phyloP scores from a whole-genome alignment of 2,888 invertebrate species.

The Polyommatus iphigenia region DNA sequence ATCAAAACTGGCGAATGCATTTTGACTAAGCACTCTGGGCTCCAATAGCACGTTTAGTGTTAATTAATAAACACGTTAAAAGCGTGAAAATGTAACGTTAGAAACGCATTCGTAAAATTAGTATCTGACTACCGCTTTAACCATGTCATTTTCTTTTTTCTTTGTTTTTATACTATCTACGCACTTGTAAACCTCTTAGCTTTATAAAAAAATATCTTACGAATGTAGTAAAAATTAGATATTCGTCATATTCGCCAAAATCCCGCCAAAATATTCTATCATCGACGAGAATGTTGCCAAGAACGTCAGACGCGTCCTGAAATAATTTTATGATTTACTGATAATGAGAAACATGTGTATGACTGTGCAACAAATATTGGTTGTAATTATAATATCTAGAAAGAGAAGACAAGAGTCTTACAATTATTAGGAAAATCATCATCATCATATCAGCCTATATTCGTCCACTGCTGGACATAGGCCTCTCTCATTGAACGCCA shows the following conservation, averaged over 20 bases:
- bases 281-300: background rate
- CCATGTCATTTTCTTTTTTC: background rate
- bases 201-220: background rate
- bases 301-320: conserved; percentile 15
- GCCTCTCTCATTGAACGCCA: too few relatives aligned
- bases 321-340: conserved; percentile 21
- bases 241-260: background rate
- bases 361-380: background rate
- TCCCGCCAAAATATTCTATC: conserved; percentile 10
- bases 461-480: too few relatives aligned
- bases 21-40: too few relatives aligned
- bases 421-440: too few relatives aligned
- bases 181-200: background rate
- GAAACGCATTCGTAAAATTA: too few relatives aligned
- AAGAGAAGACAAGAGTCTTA: background rate
- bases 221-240: background rate
- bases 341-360: conserved; percentile 9
- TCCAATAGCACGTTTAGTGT: too few relatives aligned
- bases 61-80: too few relatives aligned
- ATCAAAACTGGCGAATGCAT: too few relatives aligned
- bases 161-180: background rate
- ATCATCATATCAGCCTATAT: too few relatives aligned
- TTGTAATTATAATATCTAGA: background rate
- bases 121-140: background rate
- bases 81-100: too few relatives aligned